Evolutionary conservation across 2,113 vertebrate genomes (phyloP), one percentile per base, ranked within the genome.

Genomic region (Tychaedon coryphoeus): DNA sequence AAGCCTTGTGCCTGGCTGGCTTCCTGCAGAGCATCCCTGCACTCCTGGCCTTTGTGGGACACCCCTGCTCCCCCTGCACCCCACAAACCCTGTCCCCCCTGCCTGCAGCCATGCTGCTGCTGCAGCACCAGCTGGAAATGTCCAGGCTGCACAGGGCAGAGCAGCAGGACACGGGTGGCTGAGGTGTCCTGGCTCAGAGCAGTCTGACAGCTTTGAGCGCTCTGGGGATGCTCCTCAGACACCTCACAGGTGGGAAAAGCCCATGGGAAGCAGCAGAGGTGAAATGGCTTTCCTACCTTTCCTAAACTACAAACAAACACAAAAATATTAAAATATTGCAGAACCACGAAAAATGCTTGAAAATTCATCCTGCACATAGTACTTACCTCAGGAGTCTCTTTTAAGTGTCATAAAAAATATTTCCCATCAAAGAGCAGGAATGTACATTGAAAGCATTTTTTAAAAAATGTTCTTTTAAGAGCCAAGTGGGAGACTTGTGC

Each of bases 21-120:
- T 40, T 74, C 42, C n/a, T 29, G 38, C 1, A 0, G 42, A 2
- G 3, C 8, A 7, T 23, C 25, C 22, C 40, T 7, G 3, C 34
- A 26, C 2, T 40, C 11, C 14, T 83, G 57, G 36, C 17, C 42
- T 38, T 25, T 40, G 19, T 1, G 4, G 77, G 48, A 14, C n/a
- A 50, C 17, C 22, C 60, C 17, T 64, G 28, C 2, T 5, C 16
- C 23, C 25, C 50, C 40, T 56, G 33, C 3, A 6, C 19, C 40
- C 25, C 56, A 23, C 0, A 0, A 18, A 13, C 1, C 12, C 53
- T n/a, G 40, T 34, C 3, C 14, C 16, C 11, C 4, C 3, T 1
- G 4, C 1, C 17, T 54, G 80, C 38, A 19, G 14, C 53, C 4
- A 0, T n/a, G n/a, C 26, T 3, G 4, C 36, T 4, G 0, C 34